Conservation (phyloP, 1,140 invertebrate genomes). For the Drosophila athabasca region DNA sequence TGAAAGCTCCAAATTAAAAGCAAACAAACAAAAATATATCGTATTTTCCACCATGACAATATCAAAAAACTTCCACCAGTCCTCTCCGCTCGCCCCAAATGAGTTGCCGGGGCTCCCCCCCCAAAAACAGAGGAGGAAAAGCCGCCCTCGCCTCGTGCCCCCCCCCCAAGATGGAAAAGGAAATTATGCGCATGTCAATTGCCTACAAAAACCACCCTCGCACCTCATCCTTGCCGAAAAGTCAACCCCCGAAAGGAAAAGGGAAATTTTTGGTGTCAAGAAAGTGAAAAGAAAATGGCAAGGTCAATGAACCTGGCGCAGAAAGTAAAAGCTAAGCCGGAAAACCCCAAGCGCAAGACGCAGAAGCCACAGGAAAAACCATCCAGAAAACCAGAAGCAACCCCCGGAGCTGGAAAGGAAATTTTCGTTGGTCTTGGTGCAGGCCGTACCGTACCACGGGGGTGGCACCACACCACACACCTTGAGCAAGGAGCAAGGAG, state of each 20-base stretch:
- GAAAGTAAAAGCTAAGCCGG: constrained; percentile 51
- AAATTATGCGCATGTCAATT: constrained; percentile 60
- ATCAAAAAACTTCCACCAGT: constrained; percentile 15
- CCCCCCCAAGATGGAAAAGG: background rate
- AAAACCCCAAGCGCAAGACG: constrained; percentile 40
- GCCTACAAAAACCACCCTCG: constrained; percentile 44
- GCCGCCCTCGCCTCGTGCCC: constrained; percentile 36
- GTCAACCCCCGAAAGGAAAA: constrained; percentile 18
- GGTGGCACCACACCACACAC: constrained; percentile 44
- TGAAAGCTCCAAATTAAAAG: constrained; percentile 39
- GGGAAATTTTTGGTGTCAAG: constrained; percentile 54
- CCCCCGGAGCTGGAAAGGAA: constrained; percentile 27
- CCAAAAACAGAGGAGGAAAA: constrained; percentile 28
- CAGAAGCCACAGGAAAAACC: constrained; percentile 20
- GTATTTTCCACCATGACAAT: constrained; percentile 32
- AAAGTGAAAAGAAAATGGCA: constrained; percentile 70
- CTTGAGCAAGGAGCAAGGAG: constrained; percentile 7
- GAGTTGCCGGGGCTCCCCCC: background rate
- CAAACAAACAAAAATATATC: constrained; percentile 47
- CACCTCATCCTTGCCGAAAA: constrained; percentile 24
- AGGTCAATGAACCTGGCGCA: constrained; percentile 62
- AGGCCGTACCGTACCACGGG: background rate
- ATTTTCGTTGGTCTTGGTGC: constrained; percentile 4
- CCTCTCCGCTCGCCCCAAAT: background rate
- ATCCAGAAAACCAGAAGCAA: constrained; percentile 34